Conservation (phyloP, 2,888 invertebrate species). For the Cephus spinipes region DNA sequence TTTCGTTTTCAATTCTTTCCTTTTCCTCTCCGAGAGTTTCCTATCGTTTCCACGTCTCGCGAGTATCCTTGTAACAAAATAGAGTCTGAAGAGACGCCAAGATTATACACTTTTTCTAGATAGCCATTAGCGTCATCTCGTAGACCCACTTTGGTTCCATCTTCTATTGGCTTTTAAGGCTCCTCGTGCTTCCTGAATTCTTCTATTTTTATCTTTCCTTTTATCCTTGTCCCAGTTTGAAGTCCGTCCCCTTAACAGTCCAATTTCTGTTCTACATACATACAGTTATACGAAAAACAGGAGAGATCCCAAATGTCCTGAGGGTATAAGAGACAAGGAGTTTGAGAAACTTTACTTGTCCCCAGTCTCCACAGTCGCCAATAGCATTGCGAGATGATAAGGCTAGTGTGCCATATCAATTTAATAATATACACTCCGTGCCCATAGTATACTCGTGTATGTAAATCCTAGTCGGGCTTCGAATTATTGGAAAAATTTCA, state of each 20-base stretch:
- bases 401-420: neutral
- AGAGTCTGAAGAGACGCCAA: neutral
- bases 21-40: neutral
- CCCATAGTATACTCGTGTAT: neutral
- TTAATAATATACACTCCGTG: neutral
- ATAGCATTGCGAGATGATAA: neutral
- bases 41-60: neutral
- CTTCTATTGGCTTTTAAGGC: neutral
- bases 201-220: neutral
- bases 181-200: neutral
- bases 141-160: neutral
- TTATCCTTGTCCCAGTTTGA: neutral
- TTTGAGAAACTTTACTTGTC: neutral
- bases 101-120: neutral
- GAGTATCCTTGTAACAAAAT: neutral
- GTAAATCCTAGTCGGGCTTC: neutral
- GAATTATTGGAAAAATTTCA: neutral
- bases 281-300: neutral
- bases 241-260: neutral
- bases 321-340: neutral
- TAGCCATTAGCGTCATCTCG: neutral
- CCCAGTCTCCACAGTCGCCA: neutral
- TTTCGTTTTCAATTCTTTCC: neutral
- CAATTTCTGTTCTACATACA: neutral
- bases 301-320: neutral